Evolutionary conservation across 2,888 invertebrate genomes (phyloP), one percentile per base, ranked within the genome.

Genomic region (Heliconius hortense): DNA sequence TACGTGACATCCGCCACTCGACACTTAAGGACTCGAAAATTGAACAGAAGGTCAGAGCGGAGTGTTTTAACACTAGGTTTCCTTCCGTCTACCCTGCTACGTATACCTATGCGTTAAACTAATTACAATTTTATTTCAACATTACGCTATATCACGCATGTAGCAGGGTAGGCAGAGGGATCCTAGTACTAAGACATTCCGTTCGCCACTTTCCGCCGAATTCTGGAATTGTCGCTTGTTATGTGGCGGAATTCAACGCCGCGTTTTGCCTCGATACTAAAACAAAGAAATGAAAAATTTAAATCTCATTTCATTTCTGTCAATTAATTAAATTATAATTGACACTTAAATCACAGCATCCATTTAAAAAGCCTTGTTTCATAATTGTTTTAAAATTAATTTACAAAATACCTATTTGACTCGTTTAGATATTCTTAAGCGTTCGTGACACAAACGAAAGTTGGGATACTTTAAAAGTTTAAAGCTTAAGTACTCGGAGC

Each of bases 391-490:
- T 26, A 43, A 66, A 66, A 39, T 39, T 13, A 1, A 18, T 39
- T 43, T 26, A 66, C 15, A 43, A 43, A 39, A 66, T 24, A 43
- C 15, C 66, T 66, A 24, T 66, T 43, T 26, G 66, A 43, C 39
- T 15, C 64, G 24, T 66, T 66, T 43, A 66, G 43, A 66, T 66
- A 66, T 43, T 43, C 39, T 66, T 18, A 18, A 66, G 43, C 24
- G 39, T 43, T 39, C 66, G 24, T 43, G 66, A 66, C 66, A 66
- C 66, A 66, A 43, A 66, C 43, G 24, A 43, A 43, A 66, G 66
- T 66, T 43, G 24, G 43, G 66, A 66, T 66, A 43, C 66, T 66
- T 43, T 43, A 66, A 39, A 66, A 66, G 39, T 66, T 66, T 39
- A 66, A 66, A 24, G 8, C 24, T 64, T 13, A 64, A 35, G 64